Evolutionary conservation across 2,113 vertebrate species (phyloP).

Genomic region (Peromyscus maniculatus): DNA sequence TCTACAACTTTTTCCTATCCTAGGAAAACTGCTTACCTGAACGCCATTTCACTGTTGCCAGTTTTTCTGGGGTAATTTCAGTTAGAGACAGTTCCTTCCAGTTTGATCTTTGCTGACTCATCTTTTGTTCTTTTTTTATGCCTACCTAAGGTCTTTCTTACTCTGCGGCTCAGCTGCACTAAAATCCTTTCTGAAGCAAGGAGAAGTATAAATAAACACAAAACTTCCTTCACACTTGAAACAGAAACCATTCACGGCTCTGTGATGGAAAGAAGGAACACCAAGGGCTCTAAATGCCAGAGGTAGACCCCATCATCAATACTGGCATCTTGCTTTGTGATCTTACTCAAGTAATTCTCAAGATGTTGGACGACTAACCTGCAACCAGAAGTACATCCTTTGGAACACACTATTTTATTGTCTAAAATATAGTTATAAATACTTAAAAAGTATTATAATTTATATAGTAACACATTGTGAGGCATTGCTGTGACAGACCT

Average conservation of each 20-base stretch:
- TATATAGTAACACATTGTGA: background rate
- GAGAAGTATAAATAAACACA: slow-evolving; percentile 61
- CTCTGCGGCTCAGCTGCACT: slow-evolving; percentile 26
- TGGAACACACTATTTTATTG: background rate
- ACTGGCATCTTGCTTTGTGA: slow-evolving; percentile 19
- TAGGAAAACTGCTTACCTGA: slow-evolving; percentile 57
- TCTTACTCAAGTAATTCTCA: background rate
- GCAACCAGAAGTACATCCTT: background rate
- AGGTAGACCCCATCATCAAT: background rate
- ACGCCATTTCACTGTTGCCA: slow-evolving; percentile 31
- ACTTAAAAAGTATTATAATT: background rate
- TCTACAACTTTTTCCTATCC: background rate
- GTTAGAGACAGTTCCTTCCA: slow-evolving; percentile 38
- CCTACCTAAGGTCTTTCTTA: slow-evolving; percentile 49
- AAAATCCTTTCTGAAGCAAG: slow-evolving; percentile 65
- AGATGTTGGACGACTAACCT: background rate
- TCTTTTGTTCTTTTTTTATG: slow-evolving; percentile 59
- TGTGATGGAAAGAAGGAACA: slow-evolving; percentile 2
- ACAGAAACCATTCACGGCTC: background rate
- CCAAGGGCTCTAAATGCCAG: slow-evolving; percentile 28
- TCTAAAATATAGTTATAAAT: background rate
- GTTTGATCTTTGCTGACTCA: slow-evolving; percentile 73
- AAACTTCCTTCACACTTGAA: slow-evolving; percentile 48
- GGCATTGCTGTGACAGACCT: background rate
- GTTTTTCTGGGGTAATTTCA: slow-evolving; percentile 58